A percentile compares a stretch with the other conserved stretches of the same genome.
These are phyloP conservation scores for Brachymystax lenok DNA, from an alignment of 2,797 vertebrate species.

Conservation along the genomic window DNA sequence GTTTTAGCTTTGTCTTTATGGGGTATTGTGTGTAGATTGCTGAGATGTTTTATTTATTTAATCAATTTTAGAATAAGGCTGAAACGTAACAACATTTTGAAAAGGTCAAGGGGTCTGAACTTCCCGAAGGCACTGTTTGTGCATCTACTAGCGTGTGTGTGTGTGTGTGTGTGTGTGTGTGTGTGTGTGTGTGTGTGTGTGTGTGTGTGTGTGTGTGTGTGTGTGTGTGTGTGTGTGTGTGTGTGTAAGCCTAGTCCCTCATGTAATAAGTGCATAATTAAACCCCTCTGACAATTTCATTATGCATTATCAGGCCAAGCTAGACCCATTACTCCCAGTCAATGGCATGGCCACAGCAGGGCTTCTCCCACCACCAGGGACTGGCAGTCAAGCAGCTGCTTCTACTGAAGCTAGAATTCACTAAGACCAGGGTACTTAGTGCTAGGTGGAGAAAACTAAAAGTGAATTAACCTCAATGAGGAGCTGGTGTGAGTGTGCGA, in stretches of 20 bases:
- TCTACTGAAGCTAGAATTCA: constrained; percentile 60
- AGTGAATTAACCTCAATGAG: background rate
- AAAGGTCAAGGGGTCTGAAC: background rate
- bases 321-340: constrained; percentile 86
- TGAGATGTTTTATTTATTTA: no score
- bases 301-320: constrained; percentile 85
- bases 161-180: background rate
- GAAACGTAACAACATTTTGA: background rate
- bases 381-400: constrained; percentile 63
- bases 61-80: background rate
- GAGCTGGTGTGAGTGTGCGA: background rate
- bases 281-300: constrained; percentile 91
- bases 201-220: background rate
- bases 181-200: background rate
- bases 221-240: background rate
- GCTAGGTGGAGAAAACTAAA: constrained; percentile 28
- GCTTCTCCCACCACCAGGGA: constrained; percentile 55
- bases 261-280: constrained; percentile 84
- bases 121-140: background rate
- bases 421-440: constrained; percentile 61
- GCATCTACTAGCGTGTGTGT: background rate
- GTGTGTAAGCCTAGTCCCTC: constrained; percentile 68
- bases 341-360: constrained; percentile 72
- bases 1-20: no score
- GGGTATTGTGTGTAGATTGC: no score